Evolutionary conservation across 2,888 invertebrate species (phyloP).

Genomic region (Hyalella azteca): DNA sequence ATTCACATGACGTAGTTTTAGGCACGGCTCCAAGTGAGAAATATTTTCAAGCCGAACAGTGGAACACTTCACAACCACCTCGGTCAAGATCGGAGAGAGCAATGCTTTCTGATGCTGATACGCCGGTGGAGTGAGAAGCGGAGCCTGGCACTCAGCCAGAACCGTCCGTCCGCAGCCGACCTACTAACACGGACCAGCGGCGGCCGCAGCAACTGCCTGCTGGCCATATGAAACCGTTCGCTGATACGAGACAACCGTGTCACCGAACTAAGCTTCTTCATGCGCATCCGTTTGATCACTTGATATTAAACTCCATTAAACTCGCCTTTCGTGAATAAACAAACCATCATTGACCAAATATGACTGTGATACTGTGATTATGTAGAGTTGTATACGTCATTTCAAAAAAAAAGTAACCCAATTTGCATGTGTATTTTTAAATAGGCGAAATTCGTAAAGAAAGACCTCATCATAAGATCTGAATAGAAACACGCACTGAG

Average conservation of each 20-base stretch:
- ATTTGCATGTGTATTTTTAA: no score
- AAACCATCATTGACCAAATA: no score
- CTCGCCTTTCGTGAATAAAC: no score
- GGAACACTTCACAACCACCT: background rate
- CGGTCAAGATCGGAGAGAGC: background rate
- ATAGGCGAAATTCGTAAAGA: no score
- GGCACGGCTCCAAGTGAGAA: no score
- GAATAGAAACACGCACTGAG: no score
- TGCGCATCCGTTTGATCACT: background rate
- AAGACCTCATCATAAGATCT: no score
- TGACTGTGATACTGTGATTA: no score
- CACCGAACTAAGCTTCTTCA: background rate
- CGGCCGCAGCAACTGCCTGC: background rate
- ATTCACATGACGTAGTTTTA: background rate
- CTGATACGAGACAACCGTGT: background rate
- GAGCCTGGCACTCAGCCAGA: conserved; percentile 4
- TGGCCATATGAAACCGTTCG: conserved; percentile 2
- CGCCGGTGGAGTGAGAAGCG: background rate
- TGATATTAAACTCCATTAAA: no score
- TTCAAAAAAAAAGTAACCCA: no score
- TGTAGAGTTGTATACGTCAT: background rate
- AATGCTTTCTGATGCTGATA: background rate
- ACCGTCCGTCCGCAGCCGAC: background rate
- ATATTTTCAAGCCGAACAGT: background rate
- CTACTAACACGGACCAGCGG: background rate